These are phyloP conservation scores for Aplidium turbinatum DNA, from an alignment of 23 tunicate genomes.

Conservation along the genomic window DNA sequence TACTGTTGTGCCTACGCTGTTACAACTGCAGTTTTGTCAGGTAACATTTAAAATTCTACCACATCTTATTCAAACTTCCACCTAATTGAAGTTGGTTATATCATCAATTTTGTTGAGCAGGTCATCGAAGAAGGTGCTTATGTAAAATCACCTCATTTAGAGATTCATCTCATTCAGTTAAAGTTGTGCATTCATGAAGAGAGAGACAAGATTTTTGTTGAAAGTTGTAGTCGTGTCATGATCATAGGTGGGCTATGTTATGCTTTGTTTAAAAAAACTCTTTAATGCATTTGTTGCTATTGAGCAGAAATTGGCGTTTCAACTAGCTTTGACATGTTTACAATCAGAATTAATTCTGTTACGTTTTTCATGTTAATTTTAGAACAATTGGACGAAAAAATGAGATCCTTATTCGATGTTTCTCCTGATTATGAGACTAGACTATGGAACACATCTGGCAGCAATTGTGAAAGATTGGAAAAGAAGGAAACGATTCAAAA, in stretches of 20 bases:
- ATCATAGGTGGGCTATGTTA: slow-evolving; percentile 63
- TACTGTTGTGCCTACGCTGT: too few species aligned
- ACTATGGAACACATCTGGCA: slow-evolving; percentile 47
- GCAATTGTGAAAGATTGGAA: slow-evolving; percentile 30
- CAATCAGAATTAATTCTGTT: too few species aligned
- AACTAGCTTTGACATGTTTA: too few species aligned
- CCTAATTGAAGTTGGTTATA: too few species aligned
- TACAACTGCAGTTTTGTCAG: too few species aligned
- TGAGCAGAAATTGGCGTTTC: too few species aligned
- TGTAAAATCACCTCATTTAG: slow-evolving; percentile 30
- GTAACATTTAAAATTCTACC: too few species aligned
- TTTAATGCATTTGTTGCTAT: too few species aligned
- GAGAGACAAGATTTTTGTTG: slow-evolving; percentile 11
- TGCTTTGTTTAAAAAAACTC: too few species aligned
- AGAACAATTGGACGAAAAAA: slow-evolving; percentile 55
- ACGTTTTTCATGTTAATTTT: neutral
- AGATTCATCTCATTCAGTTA: slow-evolving; percentile 64
- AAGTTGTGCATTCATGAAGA: slow-evolving; percentile 40
- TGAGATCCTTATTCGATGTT: slow-evolving; percentile 45
- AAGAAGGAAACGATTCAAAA: slow-evolving; percentile 11
- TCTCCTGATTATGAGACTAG: slow-evolving; percentile 31
- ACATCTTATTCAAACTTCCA: too few species aligned
- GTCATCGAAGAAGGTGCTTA: slow-evolving; percentile 63
- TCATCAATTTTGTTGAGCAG: too few species aligned
- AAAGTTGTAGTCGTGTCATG: slow-evolving; percentile 42